Evolutionary conservation across 2,888 invertebrate species (phyloP).

Genomic region (Tupiocoris notatus): DNA sequence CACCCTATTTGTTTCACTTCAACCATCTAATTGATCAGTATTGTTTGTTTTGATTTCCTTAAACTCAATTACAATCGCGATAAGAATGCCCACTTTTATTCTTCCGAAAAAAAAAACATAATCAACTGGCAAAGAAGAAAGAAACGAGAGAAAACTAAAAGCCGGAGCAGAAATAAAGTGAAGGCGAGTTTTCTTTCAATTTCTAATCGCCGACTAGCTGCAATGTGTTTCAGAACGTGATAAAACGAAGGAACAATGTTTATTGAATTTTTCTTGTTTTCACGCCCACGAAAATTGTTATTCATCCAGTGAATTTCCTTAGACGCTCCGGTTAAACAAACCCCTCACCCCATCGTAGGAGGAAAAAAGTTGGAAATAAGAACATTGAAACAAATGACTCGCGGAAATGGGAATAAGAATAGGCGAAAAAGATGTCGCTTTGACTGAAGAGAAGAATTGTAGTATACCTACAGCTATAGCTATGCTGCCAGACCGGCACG

Average conservation of each 20-base stretch:
- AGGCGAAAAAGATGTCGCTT: background rate
- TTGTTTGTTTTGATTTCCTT: too few relatives aligned
- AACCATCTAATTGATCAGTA: too few relatives aligned
- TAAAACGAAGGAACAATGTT: background rate
- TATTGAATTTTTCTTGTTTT: background rate
- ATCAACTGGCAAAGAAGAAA: too few relatives aligned
- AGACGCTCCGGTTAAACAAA: background rate
- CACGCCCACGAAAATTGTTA: background rate
- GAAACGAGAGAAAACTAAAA: too few relatives aligned
- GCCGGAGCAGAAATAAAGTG: too few relatives aligned
- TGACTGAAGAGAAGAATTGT: background rate
- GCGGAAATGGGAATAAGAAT: background rate
- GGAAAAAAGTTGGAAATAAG: background rate
- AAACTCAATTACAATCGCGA: too few relatives aligned
- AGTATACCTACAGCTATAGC: background rate
- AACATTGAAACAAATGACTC: background rate
- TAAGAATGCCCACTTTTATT: too few relatives aligned
- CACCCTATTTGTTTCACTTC: too few relatives aligned
- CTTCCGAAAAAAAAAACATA: too few relatives aligned
- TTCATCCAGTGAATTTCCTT: background rate
- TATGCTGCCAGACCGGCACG: background rate
- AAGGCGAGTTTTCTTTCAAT: too few relatives aligned
- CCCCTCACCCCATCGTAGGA: background rate
- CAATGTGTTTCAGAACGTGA: background rate
- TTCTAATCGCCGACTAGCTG: too few relatives aligned